A percentile compares a stretch with the other conserved stretches of the same genome.
Evolutionary conservation across 2,888 invertebrate species (phyloP).

Genomic region (Agrypnus murinus): DNA sequence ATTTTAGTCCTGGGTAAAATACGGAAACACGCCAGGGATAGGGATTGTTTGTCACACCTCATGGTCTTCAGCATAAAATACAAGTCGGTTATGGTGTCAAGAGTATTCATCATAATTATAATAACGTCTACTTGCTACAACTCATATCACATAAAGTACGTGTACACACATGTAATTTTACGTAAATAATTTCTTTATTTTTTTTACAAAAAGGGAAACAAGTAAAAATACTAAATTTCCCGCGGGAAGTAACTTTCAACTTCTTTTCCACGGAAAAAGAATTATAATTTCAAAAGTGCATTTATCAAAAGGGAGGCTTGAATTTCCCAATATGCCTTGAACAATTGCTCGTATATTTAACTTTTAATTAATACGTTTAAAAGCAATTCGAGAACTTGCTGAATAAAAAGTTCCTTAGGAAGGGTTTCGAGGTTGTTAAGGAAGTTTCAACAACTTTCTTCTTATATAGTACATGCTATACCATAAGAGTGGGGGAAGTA

Average conservation of each 20-base stretch:
- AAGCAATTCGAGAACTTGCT: slow-evolving; percentile 23
- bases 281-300: background rate
- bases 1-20: slow-evolving; percentile 13
- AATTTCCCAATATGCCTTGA: slow-evolving; percentile 27
- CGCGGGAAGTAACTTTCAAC: background rate
- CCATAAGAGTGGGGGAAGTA: slow-evolving; percentile 32
- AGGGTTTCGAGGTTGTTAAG: slow-evolving; percentile 38
- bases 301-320: background rate
- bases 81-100: slow-evolving; percentile 7
- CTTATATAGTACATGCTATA: slow-evolving; percentile 28
- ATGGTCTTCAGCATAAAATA: background rate
- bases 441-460: slow-evolving; percentile 47
- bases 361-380: slow-evolving; percentile 44
- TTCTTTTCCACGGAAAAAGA: background rate
- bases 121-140: background rate
- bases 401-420: slow-evolving; percentile 41
- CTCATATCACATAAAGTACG: too few relatives aligned
- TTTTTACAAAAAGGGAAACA: background rate
- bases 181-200: background rate
- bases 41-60: slow-evolving; percentile 10
- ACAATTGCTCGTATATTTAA: slow-evolving; percentile 45
- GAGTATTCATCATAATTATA: slow-evolving; percentile 26
- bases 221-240: background rate
- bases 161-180: background rate
- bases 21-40: slow-evolving; percentile 13